Evolutionary conservation across 2,888 invertebrate species (phyloP).

Genomic region (Melanargia galathea): DNA sequence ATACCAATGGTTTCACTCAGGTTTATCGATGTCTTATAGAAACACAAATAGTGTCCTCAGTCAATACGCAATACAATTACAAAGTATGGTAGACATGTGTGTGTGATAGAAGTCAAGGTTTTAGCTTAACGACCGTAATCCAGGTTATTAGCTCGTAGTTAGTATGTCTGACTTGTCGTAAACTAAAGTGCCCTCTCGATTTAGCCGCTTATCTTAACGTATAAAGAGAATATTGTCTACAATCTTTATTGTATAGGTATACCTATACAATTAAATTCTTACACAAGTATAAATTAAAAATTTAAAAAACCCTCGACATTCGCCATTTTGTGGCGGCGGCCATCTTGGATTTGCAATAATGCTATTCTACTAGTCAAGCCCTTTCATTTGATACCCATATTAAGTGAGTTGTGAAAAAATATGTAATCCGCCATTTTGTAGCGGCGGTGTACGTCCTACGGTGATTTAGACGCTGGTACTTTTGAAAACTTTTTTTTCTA

Average conservation of each 20-base stretch:
- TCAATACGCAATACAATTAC: not conserved
- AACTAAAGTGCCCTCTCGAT: constrained; percentile 28
- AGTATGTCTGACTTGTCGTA: constrained; percentile 30
- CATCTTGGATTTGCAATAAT: no score
- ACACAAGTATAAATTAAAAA: no score
- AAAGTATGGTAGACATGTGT: constrained; percentile 15
- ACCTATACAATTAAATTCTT: not conserved
- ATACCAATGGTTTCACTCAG: no score
- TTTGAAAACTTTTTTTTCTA: no score
- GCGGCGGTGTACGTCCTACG: no score
- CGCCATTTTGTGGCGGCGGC: no score
- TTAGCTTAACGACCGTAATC: constrained; percentile 30
- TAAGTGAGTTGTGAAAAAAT: no score
- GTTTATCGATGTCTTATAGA: constrained; percentile 1
- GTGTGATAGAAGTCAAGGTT: constrained; percentile 27
- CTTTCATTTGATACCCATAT: no score
- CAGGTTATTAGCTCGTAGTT: constrained; percentile 34
- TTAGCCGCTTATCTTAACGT: constrained; percentile 13
- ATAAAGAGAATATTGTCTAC: not conserved
- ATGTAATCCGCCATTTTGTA: no score
- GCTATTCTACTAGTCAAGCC: no score
- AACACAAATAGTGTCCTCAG: not conserved
- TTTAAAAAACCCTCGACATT: no score
- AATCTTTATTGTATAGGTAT: not conserved
- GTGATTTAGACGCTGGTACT: no score